Evolutionary conservation across 2,888 invertebrate species (phyloP).

Genomic region (Acronicta leporina): DNA sequence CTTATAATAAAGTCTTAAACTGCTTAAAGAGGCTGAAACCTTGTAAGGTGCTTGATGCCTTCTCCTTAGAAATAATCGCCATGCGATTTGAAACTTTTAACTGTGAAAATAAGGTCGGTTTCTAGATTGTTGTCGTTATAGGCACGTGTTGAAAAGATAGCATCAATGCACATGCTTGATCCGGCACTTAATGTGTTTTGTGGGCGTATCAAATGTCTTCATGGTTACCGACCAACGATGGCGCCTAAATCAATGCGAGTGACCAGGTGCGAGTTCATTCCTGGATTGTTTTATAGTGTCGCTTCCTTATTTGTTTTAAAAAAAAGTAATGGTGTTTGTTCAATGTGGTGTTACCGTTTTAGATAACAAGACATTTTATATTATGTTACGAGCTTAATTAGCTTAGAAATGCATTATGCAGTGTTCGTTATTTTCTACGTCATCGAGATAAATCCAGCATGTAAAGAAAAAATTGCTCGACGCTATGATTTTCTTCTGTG

Average conservation of each 20-base stretch:
- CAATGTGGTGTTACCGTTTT: neutral
- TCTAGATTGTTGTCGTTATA: constrained; percentile 32
- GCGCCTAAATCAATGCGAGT: constrained; percentile 73
- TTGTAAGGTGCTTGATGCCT: constrained; percentile 55
- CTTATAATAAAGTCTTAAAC: constrained; percentile 25
- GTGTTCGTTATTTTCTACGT: no score
- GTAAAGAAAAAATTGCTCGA: no score
- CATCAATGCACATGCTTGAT: constrained; percentile 85
- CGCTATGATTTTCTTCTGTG: no score
- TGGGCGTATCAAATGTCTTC: constrained; percentile 85
- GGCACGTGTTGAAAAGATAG: constrained; percentile 79
- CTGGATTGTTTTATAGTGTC: constrained; percentile 42
- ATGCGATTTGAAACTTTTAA: neutral
- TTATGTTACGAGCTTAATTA: no score
- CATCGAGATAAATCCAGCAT: no score
- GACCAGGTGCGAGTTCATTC: constrained; percentile 51
- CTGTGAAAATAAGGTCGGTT: constrained; percentile 36
- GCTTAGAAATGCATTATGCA: no score
- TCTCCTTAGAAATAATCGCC: constrained; percentile 19
- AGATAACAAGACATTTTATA: no score
- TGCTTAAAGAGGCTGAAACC: constrained; percentile 14
- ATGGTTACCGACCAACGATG: constrained; percentile 66
- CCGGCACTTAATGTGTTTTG: constrained; percentile 82
- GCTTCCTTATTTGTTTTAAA: constrained; percentile 37
- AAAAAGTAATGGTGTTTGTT: constrained; percentile 33